Evolutionary conservation across 2,113 vertebrate species (phyloP).

Genomic region (Microcebus lehilahytsara): DNA sequence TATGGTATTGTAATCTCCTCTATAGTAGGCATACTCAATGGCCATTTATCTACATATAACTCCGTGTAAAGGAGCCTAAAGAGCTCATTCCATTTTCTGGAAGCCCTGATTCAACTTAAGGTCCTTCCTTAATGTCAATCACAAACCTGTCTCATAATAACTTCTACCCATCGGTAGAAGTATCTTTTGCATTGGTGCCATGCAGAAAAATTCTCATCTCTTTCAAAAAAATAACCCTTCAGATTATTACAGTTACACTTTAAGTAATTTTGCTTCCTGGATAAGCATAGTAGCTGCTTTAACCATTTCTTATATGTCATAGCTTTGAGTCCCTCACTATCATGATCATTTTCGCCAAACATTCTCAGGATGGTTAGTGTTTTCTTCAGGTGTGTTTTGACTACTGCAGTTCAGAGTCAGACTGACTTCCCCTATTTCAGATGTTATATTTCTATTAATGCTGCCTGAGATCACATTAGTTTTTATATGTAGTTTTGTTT

Average conservation of each 20-base stretch:
- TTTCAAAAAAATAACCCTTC: slow-evolving; percentile 32
- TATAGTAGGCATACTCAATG: neutral
- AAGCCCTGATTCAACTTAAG: neutral
- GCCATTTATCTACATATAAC: neutral
- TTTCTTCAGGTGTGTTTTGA: slow-evolving; percentile 35
- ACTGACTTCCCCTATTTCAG: neutral
- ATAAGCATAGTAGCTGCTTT: slow-evolving; percentile 13
- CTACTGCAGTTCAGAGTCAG: neutral
- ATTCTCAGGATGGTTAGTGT: neutral
- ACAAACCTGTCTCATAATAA: slow-evolving; percentile 13
- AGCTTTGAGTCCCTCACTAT: slow-evolving; percentile 5
- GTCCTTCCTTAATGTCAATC: neutral
- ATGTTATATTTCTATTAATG: neutral
- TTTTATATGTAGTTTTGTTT: slow-evolving; percentile 44
- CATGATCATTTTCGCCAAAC: neutral
- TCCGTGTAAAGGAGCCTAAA: neutral
- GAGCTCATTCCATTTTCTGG: neutral
- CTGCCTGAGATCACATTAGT: neutral
- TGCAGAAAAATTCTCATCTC: neutral
- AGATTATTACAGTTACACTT: neutral
- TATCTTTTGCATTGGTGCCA: neutral
- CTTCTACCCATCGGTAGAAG: neutral
- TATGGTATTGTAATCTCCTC: neutral
- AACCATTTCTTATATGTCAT: neutral
- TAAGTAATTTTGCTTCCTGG: neutral